Conservation (phyloP, 2,888 invertebrate genomes). For the Chrysolina oricalcia region DNA sequence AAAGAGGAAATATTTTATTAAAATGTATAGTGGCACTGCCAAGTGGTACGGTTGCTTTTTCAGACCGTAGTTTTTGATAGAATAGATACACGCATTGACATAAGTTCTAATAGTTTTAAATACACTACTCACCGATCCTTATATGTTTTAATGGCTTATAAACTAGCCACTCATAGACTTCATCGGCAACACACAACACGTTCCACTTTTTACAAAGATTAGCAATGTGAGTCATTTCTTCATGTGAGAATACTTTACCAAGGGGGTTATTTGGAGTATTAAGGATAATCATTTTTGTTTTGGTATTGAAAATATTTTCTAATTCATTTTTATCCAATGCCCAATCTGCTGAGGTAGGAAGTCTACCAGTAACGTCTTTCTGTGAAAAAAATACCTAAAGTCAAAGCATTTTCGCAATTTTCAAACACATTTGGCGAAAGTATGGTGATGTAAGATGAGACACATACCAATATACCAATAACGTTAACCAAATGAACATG, state of each 20-base stretch:
- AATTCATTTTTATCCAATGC: slow-evolving; percentile 88
- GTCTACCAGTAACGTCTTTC: slow-evolving; percentile 64
- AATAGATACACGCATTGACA: too few relatives aligned
- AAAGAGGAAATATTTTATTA: too few relatives aligned
- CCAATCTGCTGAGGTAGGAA: slow-evolving; percentile 88
- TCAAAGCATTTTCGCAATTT: too few relatives aligned
- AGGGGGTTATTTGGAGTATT: slow-evolving; percentile 99
- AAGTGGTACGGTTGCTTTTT: too few relatives aligned
- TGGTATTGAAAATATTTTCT: slow-evolving; percentile 84
- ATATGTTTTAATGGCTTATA: slow-evolving; percentile 89
- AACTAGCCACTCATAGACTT: slow-evolving; percentile 98
- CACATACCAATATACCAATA: too few relatives aligned
- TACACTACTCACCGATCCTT: slow-evolving; percentile 82
- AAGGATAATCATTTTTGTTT: slow-evolving; percentile 95
- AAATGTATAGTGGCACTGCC: too few relatives aligned
- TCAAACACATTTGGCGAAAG: too few relatives aligned
- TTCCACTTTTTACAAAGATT: slow-evolving; percentile 93
- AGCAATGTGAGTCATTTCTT: slow-evolving; percentile 86
- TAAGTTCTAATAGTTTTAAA: neutral
- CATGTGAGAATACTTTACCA: slow-evolving; percentile 88
- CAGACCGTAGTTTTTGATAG: too few relatives aligned
- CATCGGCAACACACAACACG: slow-evolving; percentile 93
- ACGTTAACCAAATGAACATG: too few relatives aligned
- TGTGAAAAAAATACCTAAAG: slow-evolving; percentile 21
- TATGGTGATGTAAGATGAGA: too few relatives aligned